Conservation (phyloP, 2,113 vertebrate genomes). For the Daboia siamensis region DNA sequence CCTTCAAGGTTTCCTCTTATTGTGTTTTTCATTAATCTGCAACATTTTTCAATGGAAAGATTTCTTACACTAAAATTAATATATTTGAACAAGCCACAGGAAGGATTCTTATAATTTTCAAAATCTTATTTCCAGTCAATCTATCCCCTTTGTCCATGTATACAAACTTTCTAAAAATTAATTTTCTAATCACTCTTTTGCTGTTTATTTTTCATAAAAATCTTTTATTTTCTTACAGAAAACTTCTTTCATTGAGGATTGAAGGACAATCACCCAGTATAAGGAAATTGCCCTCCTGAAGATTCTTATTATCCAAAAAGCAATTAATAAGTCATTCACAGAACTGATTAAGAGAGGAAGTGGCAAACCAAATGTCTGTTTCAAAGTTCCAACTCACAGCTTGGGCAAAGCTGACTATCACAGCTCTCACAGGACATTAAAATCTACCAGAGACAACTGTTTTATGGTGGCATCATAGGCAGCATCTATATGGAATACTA, state of each 20-base stretch:
- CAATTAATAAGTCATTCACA: background rate
- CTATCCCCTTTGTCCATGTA: background rate
- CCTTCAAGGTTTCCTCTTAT: background rate
- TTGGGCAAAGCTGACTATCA: background rate
- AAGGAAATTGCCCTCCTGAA: background rate
- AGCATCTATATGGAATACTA: background rate
- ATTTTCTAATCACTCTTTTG: background rate
- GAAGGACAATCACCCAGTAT: background rate
- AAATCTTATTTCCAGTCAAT: background rate
- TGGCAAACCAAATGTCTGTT: background rate
- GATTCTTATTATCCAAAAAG: background rate
- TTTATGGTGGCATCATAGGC: background rate
- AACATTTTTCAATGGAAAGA: background rate
- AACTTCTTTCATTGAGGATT: background rate
- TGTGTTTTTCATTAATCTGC: background rate
- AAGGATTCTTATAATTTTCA: background rate
- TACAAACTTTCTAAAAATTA: background rate
- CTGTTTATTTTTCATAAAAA: background rate
- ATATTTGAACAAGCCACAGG: background rate
- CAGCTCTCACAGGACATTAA: background rate
- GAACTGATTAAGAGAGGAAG: background rate
- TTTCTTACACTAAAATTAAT: background rate
- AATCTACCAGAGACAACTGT: background rate
- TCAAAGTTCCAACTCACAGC: background rate
- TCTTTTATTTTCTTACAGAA: background rate